Percentiles rank a stretch among this genome's conserved stretches.
These are phyloP conservation scores for Limnodromus scolopaceus DNA, from an alignment of 2,797 vertebrate species.

Conservation along the genomic window DNA sequence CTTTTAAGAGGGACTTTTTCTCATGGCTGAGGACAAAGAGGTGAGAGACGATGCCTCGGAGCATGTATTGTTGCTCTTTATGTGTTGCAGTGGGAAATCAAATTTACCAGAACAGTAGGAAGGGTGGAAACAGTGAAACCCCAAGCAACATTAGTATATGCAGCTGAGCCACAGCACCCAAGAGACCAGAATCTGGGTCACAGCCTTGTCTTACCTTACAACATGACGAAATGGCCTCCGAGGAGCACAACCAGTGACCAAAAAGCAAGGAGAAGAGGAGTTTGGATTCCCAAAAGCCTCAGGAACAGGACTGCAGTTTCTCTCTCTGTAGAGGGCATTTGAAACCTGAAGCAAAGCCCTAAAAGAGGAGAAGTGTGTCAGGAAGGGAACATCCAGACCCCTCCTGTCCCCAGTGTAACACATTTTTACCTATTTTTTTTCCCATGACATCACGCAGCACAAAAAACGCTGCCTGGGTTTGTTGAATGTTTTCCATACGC, in stretches of 20 bases:
- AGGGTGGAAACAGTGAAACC: conserved; percentile 61
- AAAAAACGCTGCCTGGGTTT: background rate
- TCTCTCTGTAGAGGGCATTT: background rate
- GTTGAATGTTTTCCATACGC: background rate
- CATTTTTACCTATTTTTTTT: background rate
- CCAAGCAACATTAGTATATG: conserved; percentile 59
- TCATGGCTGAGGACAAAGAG: conserved; percentile 31
- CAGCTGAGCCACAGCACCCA: conserved; percentile 65
- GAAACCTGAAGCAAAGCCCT: background rate
- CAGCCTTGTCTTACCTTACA: conserved; percentile 60
- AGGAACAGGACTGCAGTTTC: background rate
- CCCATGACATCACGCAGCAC: background rate
- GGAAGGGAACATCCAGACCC: background rate
- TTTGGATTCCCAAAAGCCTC: background rate
- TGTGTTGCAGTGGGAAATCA: conserved; percentile 58
- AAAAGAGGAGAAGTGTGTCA: background rate
- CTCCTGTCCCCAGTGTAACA: background rate
- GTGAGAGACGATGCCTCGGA: conserved; percentile 20
- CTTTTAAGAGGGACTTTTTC: conserved; percentile 20
- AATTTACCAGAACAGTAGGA: conserved; percentile 67
- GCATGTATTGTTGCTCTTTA: conserved; percentile 65
- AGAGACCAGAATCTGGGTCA: conserved; percentile 70
- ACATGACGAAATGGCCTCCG: conserved; percentile 1
- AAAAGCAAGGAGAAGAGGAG: conserved; percentile 20
- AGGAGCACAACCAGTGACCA: conserved; percentile 49